Percentiles rank a stretch among this genome's conserved stretches.
These are phyloP conservation scores for Harpagus bidentatus DNA, from an alignment of 2,113 vertebrate species.

Conservation along the genomic window DNA sequence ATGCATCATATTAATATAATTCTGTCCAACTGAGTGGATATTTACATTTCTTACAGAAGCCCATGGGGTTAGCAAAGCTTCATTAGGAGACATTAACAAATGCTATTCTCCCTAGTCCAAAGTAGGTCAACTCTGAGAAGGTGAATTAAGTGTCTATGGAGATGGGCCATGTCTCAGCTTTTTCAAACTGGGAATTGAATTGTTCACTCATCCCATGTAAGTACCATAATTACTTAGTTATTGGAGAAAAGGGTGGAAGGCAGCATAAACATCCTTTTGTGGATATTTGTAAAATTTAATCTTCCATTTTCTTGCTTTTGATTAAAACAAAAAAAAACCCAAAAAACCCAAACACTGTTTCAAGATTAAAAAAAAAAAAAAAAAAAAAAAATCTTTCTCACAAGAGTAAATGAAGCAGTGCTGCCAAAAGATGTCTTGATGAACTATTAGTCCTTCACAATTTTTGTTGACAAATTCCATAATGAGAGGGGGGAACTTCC, in stretches of 20 bases:
- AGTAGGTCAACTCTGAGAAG: not conserved
- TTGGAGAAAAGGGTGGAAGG: not conserved
- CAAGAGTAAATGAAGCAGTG: not conserved
- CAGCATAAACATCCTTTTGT: not conserved
- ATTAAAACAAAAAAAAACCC: too few species aligned
- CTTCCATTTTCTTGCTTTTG: not conserved
- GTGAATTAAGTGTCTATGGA: not conserved
- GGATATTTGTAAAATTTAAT: not conserved
- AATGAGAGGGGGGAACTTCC: not conserved
- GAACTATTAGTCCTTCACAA: not conserved
- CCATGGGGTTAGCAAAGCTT: not conserved
- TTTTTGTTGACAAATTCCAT: not conserved
- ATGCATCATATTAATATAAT: not conserved
- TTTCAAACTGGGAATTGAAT: not conserved
- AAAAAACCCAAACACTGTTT: not conserved
- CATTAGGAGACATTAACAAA: not conserved
- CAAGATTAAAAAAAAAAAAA: not conserved
- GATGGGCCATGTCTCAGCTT: not conserved
- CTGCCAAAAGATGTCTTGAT: not conserved
- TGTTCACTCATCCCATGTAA: not conserved
- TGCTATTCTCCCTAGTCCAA: not conserved
- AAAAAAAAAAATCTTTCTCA: not conserved
- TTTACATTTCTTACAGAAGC: not conserved
- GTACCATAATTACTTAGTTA: not conserved
- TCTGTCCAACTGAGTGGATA: not conserved